Conservation (phyloP, 1,140 invertebrate genomes). For the Rhopalosiphum padi region DNA sequence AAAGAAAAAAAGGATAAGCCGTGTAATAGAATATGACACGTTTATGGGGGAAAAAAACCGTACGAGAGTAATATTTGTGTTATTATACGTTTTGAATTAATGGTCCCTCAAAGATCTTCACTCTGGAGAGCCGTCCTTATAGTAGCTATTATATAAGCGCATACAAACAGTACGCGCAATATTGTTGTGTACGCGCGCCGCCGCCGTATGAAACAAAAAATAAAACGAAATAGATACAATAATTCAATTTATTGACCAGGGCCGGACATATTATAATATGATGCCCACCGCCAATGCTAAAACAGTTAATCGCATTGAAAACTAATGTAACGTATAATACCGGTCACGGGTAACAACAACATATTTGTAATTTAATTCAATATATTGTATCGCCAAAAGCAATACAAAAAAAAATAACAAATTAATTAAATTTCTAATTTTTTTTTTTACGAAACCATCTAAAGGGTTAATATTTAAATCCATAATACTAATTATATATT, state of each 20-base stretch:
- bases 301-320: not conserved
- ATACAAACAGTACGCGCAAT: too few species aligned
- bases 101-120: not conserved
- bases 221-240: not conserved
- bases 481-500: not conserved
- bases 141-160: not conserved
- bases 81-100: not conserved
- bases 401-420: not conserved
- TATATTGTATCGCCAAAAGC: not conserved
- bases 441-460: not conserved
- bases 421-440: not conserved
- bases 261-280: not conserved
- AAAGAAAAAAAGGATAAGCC: not conserved
- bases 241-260: not conserved
- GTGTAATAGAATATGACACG: not conserved
- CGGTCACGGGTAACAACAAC: not conserved
- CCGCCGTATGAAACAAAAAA: not conserved
- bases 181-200: too few species aligned
- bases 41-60: not conserved
- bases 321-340: not conserved
- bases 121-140: not conserved
- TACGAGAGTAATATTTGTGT: not conserved
- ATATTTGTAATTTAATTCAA: not conserved
- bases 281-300: not conserved
- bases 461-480: not conserved